Conservation (phyloP, 2,113 vertebrate genomes). For the Balaeniceps rex region DNA sequence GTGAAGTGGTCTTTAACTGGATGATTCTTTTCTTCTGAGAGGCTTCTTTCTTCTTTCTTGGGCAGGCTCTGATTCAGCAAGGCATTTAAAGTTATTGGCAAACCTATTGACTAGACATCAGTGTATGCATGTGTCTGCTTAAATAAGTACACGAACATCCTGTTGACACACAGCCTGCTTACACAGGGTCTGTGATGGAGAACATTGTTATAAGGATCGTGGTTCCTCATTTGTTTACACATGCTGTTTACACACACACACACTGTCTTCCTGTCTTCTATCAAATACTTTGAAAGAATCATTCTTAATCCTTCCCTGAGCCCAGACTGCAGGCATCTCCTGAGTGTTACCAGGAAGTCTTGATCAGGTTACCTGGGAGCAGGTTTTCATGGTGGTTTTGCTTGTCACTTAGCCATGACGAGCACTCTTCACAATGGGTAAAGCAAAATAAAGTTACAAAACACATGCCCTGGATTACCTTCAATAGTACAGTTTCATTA, state of each 20-base stretch:
- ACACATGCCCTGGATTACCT: not conserved
- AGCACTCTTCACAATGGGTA: not conserved
- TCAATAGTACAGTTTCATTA: not conserved
- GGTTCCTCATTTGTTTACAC: not conserved
- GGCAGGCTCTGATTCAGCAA: not conserved
- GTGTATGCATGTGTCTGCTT: not conserved
- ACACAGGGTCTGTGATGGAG: not conserved
- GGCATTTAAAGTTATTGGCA: not conserved
- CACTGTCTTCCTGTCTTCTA: not conserved
- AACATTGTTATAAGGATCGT: accelerated
- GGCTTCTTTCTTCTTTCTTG: not conserved
- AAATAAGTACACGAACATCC: not conserved
- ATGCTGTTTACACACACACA: not conserved
- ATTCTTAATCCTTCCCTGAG: not conserved
- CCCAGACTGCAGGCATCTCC: not conserved
- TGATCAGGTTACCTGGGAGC: not conserved
- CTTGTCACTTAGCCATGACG: not conserved
- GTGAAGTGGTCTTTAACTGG: not conserved
- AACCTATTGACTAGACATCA: not conserved
- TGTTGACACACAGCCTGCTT: not conserved
- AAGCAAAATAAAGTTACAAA: not conserved
- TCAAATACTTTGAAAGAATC: not conserved
- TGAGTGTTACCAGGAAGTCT: not conserved
- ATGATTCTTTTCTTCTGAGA: not conserved
- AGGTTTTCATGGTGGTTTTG: not conserved